These are phyloP conservation scores for Rhinatrema bivittatum DNA, from an alignment of 2,797 vertebrate species.

Conservation along the genomic window DNA sequence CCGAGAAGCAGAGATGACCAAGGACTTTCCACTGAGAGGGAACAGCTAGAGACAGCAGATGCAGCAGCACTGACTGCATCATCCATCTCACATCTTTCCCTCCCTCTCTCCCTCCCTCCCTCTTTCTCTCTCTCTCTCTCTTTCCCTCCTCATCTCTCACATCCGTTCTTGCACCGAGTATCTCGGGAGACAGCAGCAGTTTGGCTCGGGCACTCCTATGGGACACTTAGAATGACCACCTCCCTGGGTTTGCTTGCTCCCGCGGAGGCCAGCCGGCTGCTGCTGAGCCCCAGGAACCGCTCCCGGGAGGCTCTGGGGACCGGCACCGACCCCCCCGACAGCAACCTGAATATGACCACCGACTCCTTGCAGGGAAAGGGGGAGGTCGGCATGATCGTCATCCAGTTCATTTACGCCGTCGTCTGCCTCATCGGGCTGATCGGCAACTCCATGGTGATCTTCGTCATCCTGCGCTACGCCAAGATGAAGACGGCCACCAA, in stretches of 20 bases:
- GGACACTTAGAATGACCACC: slow-evolving; percentile 7
- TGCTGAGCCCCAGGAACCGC: slow-evolving; percentile 4
- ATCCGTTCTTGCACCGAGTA: slow-evolving; percentile 8
- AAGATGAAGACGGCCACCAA: slow-evolving; percentile 42
- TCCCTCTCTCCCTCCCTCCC: neutral
- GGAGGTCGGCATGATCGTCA: slow-evolving; percentile 16
- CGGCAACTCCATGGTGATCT: slow-evolving; percentile 38
- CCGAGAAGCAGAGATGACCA: too few species aligned
- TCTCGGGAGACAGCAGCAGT: neutral
- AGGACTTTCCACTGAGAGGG: slow-evolving; percentile 9
- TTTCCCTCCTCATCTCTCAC: neutral
- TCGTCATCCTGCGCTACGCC: slow-evolving; percentile 33
- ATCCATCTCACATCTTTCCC: neutral
- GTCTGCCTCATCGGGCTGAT: slow-evolving; percentile 33
- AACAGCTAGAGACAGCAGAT: neutral
- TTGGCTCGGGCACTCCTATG: neutral
- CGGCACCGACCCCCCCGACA: neutral
- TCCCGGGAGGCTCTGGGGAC: slow-evolving; percentile 17
- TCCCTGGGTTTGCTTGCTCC: slow-evolving; percentile 1
- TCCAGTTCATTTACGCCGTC: slow-evolving; percentile 31
- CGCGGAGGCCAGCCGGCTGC: slow-evolving; percentile 21
- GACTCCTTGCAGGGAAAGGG: neutral
- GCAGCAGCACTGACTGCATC: neutral
- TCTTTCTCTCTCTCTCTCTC: neutral
- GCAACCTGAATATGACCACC: slow-evolving; percentile 22